Percentiles rank a stretch among this genome's conserved stretches.
Conservation (phyloP, 2,888 invertebrate species). For the Platynereis dumerilii region DNA sequence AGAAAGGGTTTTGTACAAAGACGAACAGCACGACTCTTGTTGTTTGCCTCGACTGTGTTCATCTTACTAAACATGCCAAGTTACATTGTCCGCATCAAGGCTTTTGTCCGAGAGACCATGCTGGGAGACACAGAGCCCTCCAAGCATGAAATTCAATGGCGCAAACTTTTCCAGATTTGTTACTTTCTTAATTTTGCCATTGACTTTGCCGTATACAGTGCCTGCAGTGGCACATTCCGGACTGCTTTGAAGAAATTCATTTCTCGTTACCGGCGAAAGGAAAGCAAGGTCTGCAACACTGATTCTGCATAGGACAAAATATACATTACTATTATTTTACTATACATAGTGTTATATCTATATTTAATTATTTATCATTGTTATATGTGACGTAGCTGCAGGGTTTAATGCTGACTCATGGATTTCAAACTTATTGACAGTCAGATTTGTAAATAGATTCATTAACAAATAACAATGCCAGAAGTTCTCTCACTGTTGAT, state of each 20-base stretch:
- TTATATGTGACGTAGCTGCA: too few relatives aligned
- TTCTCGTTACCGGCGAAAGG: too few relatives aligned
- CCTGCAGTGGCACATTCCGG: not conserved
- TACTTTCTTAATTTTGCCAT: slow-evolving; percentile 4
- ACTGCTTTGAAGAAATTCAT: not conserved
- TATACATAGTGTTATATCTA: too few relatives aligned
- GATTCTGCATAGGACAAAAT: too few relatives aligned
- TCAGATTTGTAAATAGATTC: too few relatives aligned
- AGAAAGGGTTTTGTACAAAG: not conserved
- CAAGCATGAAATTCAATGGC: not conserved
- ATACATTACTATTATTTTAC: too few relatives aligned
- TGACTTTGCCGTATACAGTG: not conserved
- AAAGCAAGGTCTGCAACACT: too few relatives aligned
- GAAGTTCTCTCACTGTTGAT: too few relatives aligned
- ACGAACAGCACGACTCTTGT: not conserved
- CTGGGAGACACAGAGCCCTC: not conserved
- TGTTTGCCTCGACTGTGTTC: slow-evolving; percentile 1
- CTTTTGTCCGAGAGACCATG: not conserved
- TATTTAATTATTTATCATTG: too few relatives aligned
- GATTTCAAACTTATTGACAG: too few relatives aligned
- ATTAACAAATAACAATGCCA: too few relatives aligned
- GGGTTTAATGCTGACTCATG: too few relatives aligned
- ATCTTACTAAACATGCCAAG: slow-evolving; percentile 3
- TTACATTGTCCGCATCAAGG: not conserved
- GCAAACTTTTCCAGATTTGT: not conserved